Evolutionary conservation across 2,888 invertebrate genomes (phyloP).

Genomic region (Acanthosepion esculentum): DNA sequence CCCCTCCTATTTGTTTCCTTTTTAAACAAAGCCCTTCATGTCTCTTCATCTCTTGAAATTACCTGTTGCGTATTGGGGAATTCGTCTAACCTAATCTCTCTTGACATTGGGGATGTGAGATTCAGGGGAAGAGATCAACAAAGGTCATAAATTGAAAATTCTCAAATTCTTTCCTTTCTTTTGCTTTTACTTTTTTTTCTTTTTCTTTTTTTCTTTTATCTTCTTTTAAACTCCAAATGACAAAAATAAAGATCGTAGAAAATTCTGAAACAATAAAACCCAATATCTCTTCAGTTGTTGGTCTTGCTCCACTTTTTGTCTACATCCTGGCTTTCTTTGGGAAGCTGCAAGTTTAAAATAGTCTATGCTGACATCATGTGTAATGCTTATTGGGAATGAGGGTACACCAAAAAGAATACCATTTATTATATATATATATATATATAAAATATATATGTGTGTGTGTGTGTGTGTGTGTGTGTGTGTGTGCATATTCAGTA

Average conservation of each 20-base stretch:
- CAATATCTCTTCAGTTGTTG: not conserved
- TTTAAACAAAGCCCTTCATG: not conserved
- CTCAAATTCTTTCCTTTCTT: not conserved
- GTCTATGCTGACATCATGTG: too few relatives aligned
- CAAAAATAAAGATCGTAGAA: conserved; percentile 1
- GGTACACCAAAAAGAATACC: too few relatives aligned
- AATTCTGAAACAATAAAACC: conserved; percentile 2
- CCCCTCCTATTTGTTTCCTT: not conserved
- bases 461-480: too few relatives aligned
- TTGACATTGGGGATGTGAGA: not conserved
- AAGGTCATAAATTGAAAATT: not conserved
- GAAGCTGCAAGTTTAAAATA: too few relatives aligned
- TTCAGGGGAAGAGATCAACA: not conserved
- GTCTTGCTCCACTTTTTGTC: not conserved
- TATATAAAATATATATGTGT: too few relatives aligned
- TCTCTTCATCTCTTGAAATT: not conserved
- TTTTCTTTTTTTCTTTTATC: not conserved
- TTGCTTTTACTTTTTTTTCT: not conserved
- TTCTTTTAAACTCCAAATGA: not conserved
- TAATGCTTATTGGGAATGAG: too few relatives aligned
- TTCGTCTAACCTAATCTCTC: not conserved
- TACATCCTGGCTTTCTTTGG: too few relatives aligned
- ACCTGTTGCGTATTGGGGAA: not conserved
- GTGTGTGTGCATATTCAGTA: too few relatives aligned
- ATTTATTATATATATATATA: too few relatives aligned